Evolutionary conservation across 2,888 invertebrate species (phyloP).

Genomic region (Poecilobothrus nobilitatus): DNA sequence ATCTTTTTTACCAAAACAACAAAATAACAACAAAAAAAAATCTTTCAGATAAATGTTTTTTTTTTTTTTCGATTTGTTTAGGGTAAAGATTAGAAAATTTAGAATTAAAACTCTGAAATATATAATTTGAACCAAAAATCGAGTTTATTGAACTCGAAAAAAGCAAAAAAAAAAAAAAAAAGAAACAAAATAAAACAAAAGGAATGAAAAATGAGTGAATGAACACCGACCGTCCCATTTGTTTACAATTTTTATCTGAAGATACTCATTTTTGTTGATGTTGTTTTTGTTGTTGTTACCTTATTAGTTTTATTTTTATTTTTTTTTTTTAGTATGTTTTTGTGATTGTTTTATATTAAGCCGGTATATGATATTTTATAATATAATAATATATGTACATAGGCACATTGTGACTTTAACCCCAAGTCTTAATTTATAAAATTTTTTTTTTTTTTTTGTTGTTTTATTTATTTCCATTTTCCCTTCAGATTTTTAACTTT

Average conservation of each 20-base stretch:
- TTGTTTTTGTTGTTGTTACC: not conserved
- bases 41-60: not conserved
- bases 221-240: constrained; percentile 3
- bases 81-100: not conserved
- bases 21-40: too few relatives aligned
- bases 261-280: not conserved
- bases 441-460: too few relatives aligned
- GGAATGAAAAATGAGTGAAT: constrained; percentile 3
- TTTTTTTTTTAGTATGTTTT: not conserved
- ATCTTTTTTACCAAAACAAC: too few relatives aligned
- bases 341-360: not conserved
- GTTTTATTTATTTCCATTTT: too few relatives aligned
- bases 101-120: not conserved
- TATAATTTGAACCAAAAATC: not conserved
- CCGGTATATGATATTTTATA: too few relatives aligned
- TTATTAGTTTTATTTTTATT: too few relatives aligned
- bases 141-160: not conserved
- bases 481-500: too few relatives aligned
- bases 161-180: not conserved
- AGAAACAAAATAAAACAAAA: not conserved
- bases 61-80: not conserved
- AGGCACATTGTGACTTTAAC: too few relatives aligned
- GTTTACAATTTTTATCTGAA: constrained; percentile 4
- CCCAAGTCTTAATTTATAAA: too few relatives aligned
- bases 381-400: too few relatives aligned